These are phyloP conservation scores for Tortricodes alternella DNA, from an alignment of 2,888 invertebrate genomes.

Conservation along the genomic window DNA sequence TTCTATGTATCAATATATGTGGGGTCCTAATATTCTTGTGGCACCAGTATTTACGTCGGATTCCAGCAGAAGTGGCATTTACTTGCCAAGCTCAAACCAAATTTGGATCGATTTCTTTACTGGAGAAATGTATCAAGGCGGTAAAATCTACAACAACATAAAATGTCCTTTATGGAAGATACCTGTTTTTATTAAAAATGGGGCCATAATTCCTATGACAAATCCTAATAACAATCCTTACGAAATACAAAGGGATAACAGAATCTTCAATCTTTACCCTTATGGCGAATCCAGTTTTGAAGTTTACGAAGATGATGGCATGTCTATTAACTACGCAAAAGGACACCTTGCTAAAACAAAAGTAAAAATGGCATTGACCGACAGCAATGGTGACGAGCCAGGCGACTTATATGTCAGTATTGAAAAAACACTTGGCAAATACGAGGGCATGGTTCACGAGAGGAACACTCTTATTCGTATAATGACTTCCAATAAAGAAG, in stretches of 20 bases:
- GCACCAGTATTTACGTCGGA: conserved; percentile 64
- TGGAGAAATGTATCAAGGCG: conserved; percentile 69
- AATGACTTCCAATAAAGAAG: conserved; percentile 51
- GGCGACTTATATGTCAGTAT: conserved; percentile 57
- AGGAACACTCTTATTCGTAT: conserved; percentile 62
- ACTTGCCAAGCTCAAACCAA: conserved; percentile 60
- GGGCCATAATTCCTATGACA: conserved; percentile 70
- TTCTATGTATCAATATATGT: conserved; percentile 76
- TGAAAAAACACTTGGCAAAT: conserved; percentile 57
- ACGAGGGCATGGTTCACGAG: conserved; percentile 55
- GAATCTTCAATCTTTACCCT: conserved; percentile 65
- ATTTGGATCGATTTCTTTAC: conserved; percentile 72
- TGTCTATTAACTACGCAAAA: conserved; percentile 56
- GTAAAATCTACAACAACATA: conserved; percentile 64
- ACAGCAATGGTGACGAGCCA: conserved; percentile 48
- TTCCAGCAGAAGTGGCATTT: conserved; percentile 59
- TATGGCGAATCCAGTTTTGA: conserved; percentile 53
- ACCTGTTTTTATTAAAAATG: conserved; percentile 69
- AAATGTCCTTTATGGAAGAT: conserved; percentile 67
- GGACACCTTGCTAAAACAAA: conserved; percentile 55
- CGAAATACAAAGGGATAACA: conserved; percentile 57
- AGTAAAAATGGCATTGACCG: conserved; percentile 43
- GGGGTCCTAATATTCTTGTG: conserved; percentile 71
- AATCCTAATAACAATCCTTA: conserved; percentile 67
- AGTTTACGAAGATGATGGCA: conserved; percentile 73